Base-by-base conservation (phyloP, 2,113 vertebrate species). In the Oncorhynchus clarkii region DNA sequence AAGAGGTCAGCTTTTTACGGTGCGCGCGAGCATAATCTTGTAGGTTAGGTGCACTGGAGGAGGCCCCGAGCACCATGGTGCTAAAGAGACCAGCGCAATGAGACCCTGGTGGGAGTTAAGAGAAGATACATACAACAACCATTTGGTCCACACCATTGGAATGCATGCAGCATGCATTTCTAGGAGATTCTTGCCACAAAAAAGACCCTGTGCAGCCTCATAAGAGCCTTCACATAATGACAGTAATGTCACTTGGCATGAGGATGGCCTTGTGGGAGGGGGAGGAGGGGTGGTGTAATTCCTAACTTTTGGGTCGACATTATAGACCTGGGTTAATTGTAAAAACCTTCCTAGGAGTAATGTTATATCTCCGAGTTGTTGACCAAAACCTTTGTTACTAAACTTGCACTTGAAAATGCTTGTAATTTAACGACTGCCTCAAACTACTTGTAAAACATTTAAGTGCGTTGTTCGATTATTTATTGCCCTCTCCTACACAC, bases 41-140 rank as follows among this genome's bases (percentile, higher is more conserved):
- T 90, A 97, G 96, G 93, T 97, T 97, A 95, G 96, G 96, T 90
- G 96, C 96, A 84, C 95, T 96, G 93, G 96, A 97, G 92, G 96
- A 97, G 91, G 92, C 95, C 89, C 95, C 95, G 91, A 97, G 96
- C 93, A 97, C 95, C 85, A 95, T 94, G 94, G 94, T 94, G 93
- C 96, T 96, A 95, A 96, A 96, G 94, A 97, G 95, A 92, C 96
- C 92, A 93, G 95, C 94, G 92, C 95, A 96, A 93, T 96, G 96
- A 94, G 95, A 95, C 92, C 96, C 96, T 97, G 93, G 95, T 96
- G 93, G 92, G 93, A 95, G 95, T 97, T 93, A 96, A 96, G 94
- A 97, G 93, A 95, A 95, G 94, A 96, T 91, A 95, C 92, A 96
- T 90, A 97, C 94, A 96, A 92, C 93, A 96, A 95, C 94, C 93